Evolutionary conservation across 2,888 invertebrate genomes (phyloP), one percentile per base, ranked within the genome.

Genomic region (Alcis repandata): DNA sequence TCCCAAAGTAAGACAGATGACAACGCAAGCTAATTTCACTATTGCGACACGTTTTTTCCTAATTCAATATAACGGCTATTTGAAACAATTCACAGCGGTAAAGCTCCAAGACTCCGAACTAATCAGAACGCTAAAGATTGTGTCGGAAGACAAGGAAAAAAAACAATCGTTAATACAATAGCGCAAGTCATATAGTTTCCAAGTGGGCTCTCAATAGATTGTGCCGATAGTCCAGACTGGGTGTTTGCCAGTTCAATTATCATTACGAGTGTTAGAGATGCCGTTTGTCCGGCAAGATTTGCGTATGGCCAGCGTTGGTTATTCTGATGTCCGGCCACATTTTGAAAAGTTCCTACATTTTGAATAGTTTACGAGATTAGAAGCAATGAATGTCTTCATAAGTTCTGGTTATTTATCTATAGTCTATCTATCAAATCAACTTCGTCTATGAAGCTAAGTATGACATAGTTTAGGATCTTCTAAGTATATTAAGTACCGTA

Each of bases 181-280:
- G 79, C 83, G 92, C 93, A 92, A 93, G 93, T 93, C 93, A 93
- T 90, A 91, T 84, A 86, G 88, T 89, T 86, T 87, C 86, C 83
- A 86, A 82, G 83, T 80, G 82, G 85, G 82, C 83, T 85, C 87
- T 86, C 87, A 80, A 88, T 87, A 90, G 91, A 90, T 91, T 80
- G 86, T 82, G 77, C 82, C 82, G 91, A 92, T 92, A 90, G 86
- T 87, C 84, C 86, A 82, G 79, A 72, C 89, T 91, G 90, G 92
- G 93, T 93, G 93, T 93, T 93, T 93, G 93, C 92, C 91, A 92
- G 93, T 92, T 89, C 93, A 93, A 93, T 93, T 93, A 93, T 92
- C 92, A 93, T 93, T 92, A 92, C 86, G 83, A 86, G 82, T 56
- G 56, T 3, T 74, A 70, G 82, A 86, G 84, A 89, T 87, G 65